Percentiles rank a stretch among this genome's conserved stretches.
These are phyloP conservation scores for Rhabdomys pumilio DNA, from an alignment of 2,797 vertebrate species.

Conservation along the genomic window DNA sequence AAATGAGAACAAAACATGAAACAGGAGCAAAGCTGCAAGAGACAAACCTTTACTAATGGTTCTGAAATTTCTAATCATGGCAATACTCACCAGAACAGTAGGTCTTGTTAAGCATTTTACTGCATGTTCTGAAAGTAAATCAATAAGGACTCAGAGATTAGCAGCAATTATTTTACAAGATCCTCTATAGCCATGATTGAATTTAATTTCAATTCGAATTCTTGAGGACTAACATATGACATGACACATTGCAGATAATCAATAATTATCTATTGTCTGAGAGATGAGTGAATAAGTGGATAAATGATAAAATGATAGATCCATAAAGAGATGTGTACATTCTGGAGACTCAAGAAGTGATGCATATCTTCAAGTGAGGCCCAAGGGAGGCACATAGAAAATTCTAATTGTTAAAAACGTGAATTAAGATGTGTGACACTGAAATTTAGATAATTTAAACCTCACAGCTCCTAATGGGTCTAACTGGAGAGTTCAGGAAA, in stretches of 20 bases:
- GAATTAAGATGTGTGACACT: neutral
- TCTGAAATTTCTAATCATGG: neutral
- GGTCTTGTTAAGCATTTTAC: conserved; percentile 28
- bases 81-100: neutral
- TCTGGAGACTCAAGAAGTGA: neutral
- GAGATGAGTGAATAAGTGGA: neutral
- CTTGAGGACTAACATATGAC: neutral
- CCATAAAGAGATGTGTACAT: neutral
- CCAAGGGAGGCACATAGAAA: neutral
- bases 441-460: neutral
- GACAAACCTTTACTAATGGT: neutral
- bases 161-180: conserved; percentile 48
- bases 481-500: neutral
- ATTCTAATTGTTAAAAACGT: neutral
- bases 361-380: neutral
- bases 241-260: conserved; percentile 1
- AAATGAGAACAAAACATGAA: neutral
- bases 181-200: neutral
- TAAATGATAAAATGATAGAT: neutral
- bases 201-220: conserved; percentile 64
- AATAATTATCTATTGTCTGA: conserved; percentile 23
- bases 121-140: conserved; percentile 48
- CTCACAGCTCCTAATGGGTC: neutral
- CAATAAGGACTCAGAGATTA: conserved; percentile 52
- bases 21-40: neutral